Conservation (phyloP, 1,140 invertebrate genomes). For the Drosophila nigromelanica region DNA sequence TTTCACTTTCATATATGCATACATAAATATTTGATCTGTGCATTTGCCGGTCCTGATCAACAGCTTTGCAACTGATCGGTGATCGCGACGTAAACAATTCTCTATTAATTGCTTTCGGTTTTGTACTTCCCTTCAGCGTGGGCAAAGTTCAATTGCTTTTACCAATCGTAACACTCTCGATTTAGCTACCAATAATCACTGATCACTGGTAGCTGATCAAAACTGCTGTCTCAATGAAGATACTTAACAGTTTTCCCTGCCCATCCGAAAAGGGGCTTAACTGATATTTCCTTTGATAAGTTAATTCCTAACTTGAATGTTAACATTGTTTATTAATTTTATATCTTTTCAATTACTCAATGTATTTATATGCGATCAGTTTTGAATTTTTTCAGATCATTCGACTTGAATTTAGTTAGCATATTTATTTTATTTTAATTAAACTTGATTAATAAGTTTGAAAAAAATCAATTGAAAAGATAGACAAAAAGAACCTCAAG, state of each 20-base stretch:
- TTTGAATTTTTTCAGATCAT: too few relatives aligned
- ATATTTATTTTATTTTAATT: too few relatives aligned
- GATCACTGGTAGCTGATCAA: background rate
- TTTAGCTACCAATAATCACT: background rate
- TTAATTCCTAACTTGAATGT: too few relatives aligned
- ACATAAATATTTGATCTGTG: background rate
- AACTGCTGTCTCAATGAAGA: background rate
- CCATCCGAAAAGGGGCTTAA: background rate
- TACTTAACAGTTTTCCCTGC: background rate
- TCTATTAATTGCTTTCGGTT: slow-evolving; percentile 4
- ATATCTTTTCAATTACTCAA: too few relatives aligned
- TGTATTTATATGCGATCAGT: too few relatives aligned
- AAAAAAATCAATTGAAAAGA: too few relatives aligned
- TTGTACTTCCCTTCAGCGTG: slow-evolving; percentile 32
- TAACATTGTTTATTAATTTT: too few relatives aligned
- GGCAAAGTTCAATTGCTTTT: slow-evolving; percentile 28
- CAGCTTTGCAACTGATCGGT: slow-evolving; percentile 3
- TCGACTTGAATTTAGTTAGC: too few relatives aligned
- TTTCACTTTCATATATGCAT: slow-evolving; percentile 20
- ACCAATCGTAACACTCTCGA: too few relatives aligned
- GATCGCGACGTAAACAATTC: slow-evolving; percentile 13
- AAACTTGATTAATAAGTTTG: too few relatives aligned
- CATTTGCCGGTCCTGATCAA: slow-evolving; percentile 17
- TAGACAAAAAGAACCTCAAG: too few relatives aligned
- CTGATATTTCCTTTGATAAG: background rate